Conservation (phyloP, 2,888 invertebrate species). For the Ophion slaviceki region DNA sequence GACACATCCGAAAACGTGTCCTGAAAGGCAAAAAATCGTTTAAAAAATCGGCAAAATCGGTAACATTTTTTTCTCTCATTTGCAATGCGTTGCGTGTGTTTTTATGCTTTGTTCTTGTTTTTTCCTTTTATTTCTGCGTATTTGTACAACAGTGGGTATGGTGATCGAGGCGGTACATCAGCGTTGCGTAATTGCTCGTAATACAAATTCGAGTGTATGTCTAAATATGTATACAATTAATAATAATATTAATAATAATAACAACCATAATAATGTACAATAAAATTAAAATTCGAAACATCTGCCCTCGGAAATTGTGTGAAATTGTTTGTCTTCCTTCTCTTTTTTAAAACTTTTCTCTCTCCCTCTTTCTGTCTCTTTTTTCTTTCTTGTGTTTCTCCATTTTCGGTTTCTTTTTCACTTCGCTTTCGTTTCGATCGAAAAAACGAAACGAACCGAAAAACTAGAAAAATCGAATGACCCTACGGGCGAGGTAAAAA, state of each 20-base stretch:
- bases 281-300: conserved; percentile 29
- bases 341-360: not conserved
- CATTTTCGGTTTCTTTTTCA: no score
- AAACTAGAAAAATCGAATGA: no score
- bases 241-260: not conserved
- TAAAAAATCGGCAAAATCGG: no score
- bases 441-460: no score
- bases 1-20: no score
- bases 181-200: conserved; percentile 37
- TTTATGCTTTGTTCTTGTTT: conserved; percentile 35
- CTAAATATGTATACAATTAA: conserved; percentile 12
- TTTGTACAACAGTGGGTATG: conserved; percentile 30
- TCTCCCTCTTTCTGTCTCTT: not conserved
- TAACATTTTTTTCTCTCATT: not conserved
- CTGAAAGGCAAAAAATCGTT: no score
- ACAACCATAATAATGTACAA: conserved; percentile 28
- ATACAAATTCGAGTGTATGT: conserved; percentile 52
- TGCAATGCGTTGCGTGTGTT: conserved; percentile 7
- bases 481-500: no score
- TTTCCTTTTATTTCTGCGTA: conserved; percentile 47
- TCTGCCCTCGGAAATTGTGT: conserved; percentile 31
- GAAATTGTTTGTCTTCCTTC: conserved; percentile 7
- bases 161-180: conserved; percentile 25
- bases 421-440: no score
- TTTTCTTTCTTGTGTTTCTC: not conserved